phyloP scores from a whole-genome alignment of 2,888 invertebrate genomes.

The Agrilus biguttatus region DNA sequence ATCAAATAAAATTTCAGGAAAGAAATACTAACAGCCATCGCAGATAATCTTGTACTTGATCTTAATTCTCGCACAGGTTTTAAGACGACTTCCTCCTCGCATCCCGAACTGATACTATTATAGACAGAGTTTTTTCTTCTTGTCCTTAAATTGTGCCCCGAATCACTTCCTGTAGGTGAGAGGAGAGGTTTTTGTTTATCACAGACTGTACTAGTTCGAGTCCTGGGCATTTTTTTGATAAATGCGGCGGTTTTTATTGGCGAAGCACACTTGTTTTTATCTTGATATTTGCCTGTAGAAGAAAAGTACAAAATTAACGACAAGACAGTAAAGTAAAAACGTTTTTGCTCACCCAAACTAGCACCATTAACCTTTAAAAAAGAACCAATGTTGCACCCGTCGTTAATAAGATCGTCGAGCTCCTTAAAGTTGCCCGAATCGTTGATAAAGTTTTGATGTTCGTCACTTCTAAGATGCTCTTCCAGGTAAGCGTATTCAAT shows the following conservation, averaged over 20 bases:
- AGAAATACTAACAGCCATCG: not conserved
- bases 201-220: constrained; percentile 14
- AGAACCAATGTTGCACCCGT: constrained; percentile 51
- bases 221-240: constrained; percentile 16
- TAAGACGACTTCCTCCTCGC: constrained; percentile 26
- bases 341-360: constrained; percentile 15
- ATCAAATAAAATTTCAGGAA: not conserved
- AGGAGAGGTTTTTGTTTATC: constrained; percentile 16
- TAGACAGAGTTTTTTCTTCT: constrained; percentile 23
- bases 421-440: constrained; percentile 62
- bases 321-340: too few relatives aligned
- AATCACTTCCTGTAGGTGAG: constrained; percentile 22
- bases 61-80: constrained; percentile 21
- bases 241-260: constrained; percentile 2
- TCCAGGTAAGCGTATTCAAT: constrained; percentile 55
- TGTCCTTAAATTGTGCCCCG: constrained; percentile 27
- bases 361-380: constrained; percentile 47
- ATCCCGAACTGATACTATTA: constrained; percentile 26
- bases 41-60: constrained; percentile 14
- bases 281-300: not conserved
- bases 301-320: too few relatives aligned
- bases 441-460: constrained; percentile 57
- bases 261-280: not conserved
- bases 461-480: constrained; percentile 57
- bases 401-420: constrained; percentile 52